Evolutionary conservation across 2,888 invertebrate genomes (phyloP).

Genomic region (Cecidostiba fungosa): DNA sequence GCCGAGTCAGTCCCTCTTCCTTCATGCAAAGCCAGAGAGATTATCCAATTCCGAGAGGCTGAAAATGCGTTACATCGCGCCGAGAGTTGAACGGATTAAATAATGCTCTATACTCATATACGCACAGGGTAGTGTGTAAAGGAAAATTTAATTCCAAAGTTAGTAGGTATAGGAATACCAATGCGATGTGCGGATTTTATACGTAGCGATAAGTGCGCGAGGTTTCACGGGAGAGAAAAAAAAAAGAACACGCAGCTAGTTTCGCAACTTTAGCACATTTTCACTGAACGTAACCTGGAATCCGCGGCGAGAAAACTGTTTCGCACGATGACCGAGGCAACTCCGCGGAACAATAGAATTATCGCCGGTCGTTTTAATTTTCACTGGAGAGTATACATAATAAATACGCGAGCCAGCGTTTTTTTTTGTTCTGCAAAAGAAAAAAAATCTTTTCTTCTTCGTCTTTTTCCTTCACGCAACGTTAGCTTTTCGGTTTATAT

Average conservation of each 20-base stretch:
- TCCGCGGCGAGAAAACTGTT: not conserved
- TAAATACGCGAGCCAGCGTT: too few relatives aligned
- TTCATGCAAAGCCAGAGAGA: slow-evolving; percentile 8
- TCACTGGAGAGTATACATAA: not conserved
- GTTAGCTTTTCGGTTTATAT: not conserved
- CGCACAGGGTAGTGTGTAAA: not conserved
- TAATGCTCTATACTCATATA: not conserved
- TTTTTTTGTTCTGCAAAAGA: too few relatives aligned
- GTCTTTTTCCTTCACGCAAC: not conserved
- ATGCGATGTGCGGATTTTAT: too few relatives aligned
- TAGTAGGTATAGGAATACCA: too few relatives aligned
- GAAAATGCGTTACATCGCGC: not conserved
- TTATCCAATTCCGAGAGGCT: slow-evolving; percentile 9
- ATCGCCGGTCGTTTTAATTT: not conserved
- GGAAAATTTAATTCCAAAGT: too few relatives aligned
- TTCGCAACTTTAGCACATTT: not conserved
- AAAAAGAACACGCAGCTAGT: not conserved
- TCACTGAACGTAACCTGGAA: not conserved
- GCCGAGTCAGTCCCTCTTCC: not conserved
- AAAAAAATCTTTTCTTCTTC: not conserved
- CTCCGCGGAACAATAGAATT: slow-evolving; percentile 13
- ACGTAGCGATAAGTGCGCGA: too few relatives aligned
- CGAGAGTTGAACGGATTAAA: not conserved
- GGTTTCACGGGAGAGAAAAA: too few relatives aligned
- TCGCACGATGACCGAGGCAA: not conserved